Evolutionary conservation across 2,797 vertebrate genomes (phyloP), one percentile per base, ranked within the genome.

Genomic region (Lycodopsis pacificus): DNA sequence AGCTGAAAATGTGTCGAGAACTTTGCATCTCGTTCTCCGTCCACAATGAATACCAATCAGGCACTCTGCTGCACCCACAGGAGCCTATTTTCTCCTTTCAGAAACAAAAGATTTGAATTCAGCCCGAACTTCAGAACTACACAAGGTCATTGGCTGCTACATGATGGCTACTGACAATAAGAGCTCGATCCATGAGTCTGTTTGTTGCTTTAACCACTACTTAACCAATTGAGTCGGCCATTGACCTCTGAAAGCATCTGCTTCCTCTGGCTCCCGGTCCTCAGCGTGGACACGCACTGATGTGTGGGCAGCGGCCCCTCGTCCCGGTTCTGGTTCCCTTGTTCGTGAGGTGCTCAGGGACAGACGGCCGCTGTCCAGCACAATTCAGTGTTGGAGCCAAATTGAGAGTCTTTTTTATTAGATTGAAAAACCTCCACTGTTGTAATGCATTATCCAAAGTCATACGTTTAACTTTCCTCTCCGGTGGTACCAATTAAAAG

Each of bases 211-310:
- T 36, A 22, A 71, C 81, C 67, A 73, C 77, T 75, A 83, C 79
- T 91, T 92, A 89, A 91, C 85, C 84, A 81, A 77, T 79, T 67
- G 80, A 77, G 79, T 86, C 73, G 73, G 38, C 71, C 59, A 51
- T 65, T 82, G 71, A 81, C 86, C 81, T 89, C 73, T 57, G 76
- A 67, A 62, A 85, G 82, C 89, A 88, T 86, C 91, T 92, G 92
- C 73, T 90, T 87, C 73, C 70, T 76, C 80, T 84, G 83, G 85
- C 86, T 84, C 40, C 6, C 3, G n/a, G 48, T 72, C 67, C 73
- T 75, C 49, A 51, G 42, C 10, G 36, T 81, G 65, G 76, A 85
- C 64, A 67, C 27, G 30, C 76, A 65, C 65, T 69, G 54, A 80
- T 87, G 72, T 85, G 71, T 66, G 48, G 63, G 30, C 65, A 73